Evolutionary conservation across 1,140 invertebrate genomes (phyloP), one percentile per base, ranked within the genome.

Genomic region (Periplaneta americana): DNA sequence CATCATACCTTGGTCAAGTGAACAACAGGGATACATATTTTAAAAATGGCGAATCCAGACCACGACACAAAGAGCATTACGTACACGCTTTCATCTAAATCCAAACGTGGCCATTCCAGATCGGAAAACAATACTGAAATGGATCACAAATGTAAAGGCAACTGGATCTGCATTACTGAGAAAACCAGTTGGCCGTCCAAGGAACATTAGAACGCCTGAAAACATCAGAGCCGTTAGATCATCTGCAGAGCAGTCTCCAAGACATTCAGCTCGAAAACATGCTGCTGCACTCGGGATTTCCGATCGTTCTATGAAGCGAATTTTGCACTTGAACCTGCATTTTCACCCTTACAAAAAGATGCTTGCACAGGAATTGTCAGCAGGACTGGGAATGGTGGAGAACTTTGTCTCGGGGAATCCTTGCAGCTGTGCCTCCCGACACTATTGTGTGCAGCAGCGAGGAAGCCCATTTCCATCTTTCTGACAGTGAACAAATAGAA

Each of bases 401-500:
- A 28, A 39, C 34, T 37, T 3, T 48, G 34, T 35, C 22, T 36
- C 34, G 33, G 6, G 37, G 39, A 35, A 39, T 22, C 39, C 22
- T 79, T 79, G 34, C 34, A 32, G 32, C 34, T 36, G 39, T 79
- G 17, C 74, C 34, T 34, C 66, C 74, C 77, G 80, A 74, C 80
- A 34, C 80, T 74, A 34, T 81, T 75, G 76, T 18, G 74, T 13
- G 76, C 31, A 36, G 13, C 39, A 74, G 17, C 34, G 86, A 87
- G 82, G 86, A 87, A 83, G 85, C 84, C 79, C 85, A 87, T 84
- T 88, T 87, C 76, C 84, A 86, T 82, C 82, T 87, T 34, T 84
- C 85, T 81, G 85, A 86, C 83, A 79, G 86, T 88, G 15, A 88
- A 87, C 83, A 82, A 74, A 74, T 36, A 80, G 74, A 80, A 80